Base-by-base conservation (phyloP, 1,140 invertebrate species). In the Mya arenaria region DNA sequence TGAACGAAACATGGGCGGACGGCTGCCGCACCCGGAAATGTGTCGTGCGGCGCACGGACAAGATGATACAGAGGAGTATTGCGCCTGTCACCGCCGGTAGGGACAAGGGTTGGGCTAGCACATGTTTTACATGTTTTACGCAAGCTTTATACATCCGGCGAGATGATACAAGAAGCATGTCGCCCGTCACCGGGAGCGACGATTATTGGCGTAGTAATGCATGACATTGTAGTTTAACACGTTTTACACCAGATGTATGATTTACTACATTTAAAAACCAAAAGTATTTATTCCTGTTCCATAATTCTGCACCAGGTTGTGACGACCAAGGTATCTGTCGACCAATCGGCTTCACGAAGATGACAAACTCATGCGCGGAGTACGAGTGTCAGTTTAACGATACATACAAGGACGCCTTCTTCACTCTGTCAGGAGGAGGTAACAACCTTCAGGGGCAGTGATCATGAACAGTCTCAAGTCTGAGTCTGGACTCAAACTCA, bases 251-350 rank as follows among this genome's bases (percentile, higher is more conserved):
- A n/a, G n/a, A n/a, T n/a, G n/a, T n/a, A n/a, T n/a, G n/a, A n/a
- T n/a, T n/a, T n/a, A n/a, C n/a, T n/a, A n/a, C n/a, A n/a, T n/a
- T n/a, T n/a, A n/a, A n/a, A n/a, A n/a, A n/a, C n/a, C n/a, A n/a
- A n/a, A n/a, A n/a, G n/a, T n/a, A n/a, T n/a, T n/a, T n/a, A n/a
- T n/a, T n/a, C n/a, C n/a, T n/a, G n/a, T n/a, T n/a, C n/a, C n/a
- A n/a, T n/a, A n/a, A n/a, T n/a, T n/a, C n/a, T n/a, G n/a, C n/a
- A n/a, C n/a, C 37, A 80, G 77, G 65, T 19, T 80, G 77, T 48
- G 77, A 80, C 48, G 77, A 80, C 36, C 63, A 69, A 48, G 77
- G 77, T 4, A 71, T 71, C 39, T 80, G 77, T 69, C 48, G 77
- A 56, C 32, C 63, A 17, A 52, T 69, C 28, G 77, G 77, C 5